Base-by-base conservation (phyloP, 2,888 invertebrate species). In the Agrochola litura region DNA sequence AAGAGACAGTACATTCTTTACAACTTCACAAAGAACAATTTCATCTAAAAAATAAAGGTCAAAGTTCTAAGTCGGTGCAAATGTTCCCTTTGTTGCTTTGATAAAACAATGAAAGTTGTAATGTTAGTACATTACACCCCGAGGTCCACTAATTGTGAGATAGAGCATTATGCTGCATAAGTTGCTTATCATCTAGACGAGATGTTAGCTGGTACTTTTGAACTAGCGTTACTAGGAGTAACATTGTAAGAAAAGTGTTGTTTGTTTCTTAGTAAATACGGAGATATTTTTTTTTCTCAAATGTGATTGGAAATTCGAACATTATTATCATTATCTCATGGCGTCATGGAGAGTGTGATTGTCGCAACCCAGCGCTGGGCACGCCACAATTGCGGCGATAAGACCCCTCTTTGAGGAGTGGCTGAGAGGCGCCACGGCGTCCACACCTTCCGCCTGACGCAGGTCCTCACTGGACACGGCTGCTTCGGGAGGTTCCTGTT, bases 11-110 rank as follows among this genome's bases (percentile, higher is more conserved):
- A 58, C n/a, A 68, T 83, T 80, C 54, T 61, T 79, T 37, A 46
- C 63, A 69, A 61, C 30, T 73, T 81, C 6, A 74, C 30, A 81
- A 67, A 73, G 70, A 67, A 61, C 30, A 67, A 68, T 78, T 16
- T 85, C 60, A 64, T 68, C 49, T 75, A 52, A 72, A 85, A 72
- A 63, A 56, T 74, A 75, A 83, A 86, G 86, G 83, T 86, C 79
- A 73, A 82, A 82, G 79, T 84, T 84, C 82, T 73, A 78, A 82
- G 88, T 86, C 80, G 84, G 87, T 86, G 86, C 81, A 84, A 79
- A 86, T 84, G 82, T 76, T 75, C 69, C 64, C 83, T 84, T 80
- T 79, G 83, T 87, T 84, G n/a, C 73, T 67, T 77, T 79, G 71
- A 74, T 78, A 74, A 73, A 74, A 86, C 80, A 79, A 79, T 86